Percentiles rank a stretch among this genome's conserved stretches.
Conservation (phyloP, 2,888 invertebrate genomes). For the Leuctra nigra region DNA sequence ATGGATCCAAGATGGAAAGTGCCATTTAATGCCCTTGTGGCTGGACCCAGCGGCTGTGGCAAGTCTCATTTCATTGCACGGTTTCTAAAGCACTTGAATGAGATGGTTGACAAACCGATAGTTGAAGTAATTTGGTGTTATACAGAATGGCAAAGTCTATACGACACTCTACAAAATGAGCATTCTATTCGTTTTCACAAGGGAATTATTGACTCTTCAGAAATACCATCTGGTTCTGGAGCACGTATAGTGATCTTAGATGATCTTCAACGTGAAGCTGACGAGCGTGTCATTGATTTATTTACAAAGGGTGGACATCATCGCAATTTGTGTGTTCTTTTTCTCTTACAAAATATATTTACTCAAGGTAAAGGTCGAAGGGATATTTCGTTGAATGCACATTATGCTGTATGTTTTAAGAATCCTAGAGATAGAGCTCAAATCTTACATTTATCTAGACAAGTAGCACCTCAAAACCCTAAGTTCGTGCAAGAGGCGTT, state of each 20-base stretch:
- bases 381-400: constrained; percentile 30
- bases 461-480: constrained; percentile 28
- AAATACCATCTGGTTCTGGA: not conserved
- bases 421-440: constrained; percentile 30
- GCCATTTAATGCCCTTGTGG: constrained; percentile 8
- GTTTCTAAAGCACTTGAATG: not conserved
- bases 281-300: not conserved
- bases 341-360: constrained; percentile 31
- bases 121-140: not conserved
- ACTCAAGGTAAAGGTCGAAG: constrained; percentile 30
- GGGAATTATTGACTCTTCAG: not conserved
- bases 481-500: constrained; percentile 29
- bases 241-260: not conserved
- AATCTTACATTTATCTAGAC: constrained; percentile 27
- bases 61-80: not conserved
- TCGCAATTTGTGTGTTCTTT: constrained; percentile 21
- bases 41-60: constrained; percentile 3
- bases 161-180: not conserved
- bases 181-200: constrained; percentile 5
- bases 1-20: constrained; percentile 11
- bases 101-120: not conserved
- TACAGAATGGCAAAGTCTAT: not conserved
- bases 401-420: constrained; percentile 31
- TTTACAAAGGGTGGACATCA: constrained; percentile 14
- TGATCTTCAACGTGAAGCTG: constrained; percentile 7